Evolutionary conservation across 1,140 invertebrate species (phyloP), one percentile per base, ranked within the genome.

Genomic region (Helicoverpa armigera): DNA sequence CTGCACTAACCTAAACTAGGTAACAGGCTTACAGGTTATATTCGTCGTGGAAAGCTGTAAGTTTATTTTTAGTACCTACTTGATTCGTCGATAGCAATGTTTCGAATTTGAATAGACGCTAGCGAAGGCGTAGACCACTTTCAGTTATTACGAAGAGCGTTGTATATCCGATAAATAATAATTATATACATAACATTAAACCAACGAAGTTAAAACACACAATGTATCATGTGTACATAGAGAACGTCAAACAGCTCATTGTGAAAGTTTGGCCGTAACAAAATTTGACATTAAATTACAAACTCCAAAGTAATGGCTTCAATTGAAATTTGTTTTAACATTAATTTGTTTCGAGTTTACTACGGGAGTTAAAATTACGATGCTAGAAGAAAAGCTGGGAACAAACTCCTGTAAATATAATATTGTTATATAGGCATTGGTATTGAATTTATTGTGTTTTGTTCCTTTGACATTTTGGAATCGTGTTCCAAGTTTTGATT

Each of bases 201-300:
- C 60, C 31, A 65, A 77, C 48, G 29, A 13, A 65, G 43, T 14
- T 12, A 58, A 35, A 75, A 35, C 48, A 72, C 69, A 77, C 50
- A 65, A 65, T 77, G 60, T 77, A 77, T 77, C 74, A 56, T 78
- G 50, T 78, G 54, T 69, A 54, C 18, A 67, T 43, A 67, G 50
- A 78, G 56, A 78, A 78, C 67, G 50, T 78, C 61, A 78, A 78
- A 78, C 63, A 29, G 73, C 12, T 65, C 63, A 70, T 79, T 75
- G 72, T 76, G 50, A 61, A 72, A 72, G 65, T 77, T 77, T 43
- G 50, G 18, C 29, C 67, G 74, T 76, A 85, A 80, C 74, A 81
- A 84, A 86, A 72, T 84, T 86, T 81, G 61, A 82, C 81, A 82
- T 84, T 81, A 86, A 83, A 85, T 83, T 83, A 85, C 82, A 81